Percentiles rank a stretch among this genome's conserved stretches.
Conservation (phyloP, 2,888 invertebrate species). For the Brenthis daphne region DNA sequence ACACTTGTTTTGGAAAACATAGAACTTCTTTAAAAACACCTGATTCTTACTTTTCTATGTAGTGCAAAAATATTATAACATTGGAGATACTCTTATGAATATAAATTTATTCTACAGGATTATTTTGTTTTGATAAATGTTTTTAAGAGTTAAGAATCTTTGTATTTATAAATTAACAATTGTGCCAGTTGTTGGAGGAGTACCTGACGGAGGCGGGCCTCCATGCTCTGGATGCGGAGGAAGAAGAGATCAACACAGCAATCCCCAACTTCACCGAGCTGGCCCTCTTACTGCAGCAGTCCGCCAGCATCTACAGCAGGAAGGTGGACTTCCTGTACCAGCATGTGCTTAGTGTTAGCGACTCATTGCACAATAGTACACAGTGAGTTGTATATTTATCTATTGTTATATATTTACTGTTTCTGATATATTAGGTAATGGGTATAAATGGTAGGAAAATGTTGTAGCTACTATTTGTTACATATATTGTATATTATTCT, state of each 20-base stretch:
- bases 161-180: background rate
- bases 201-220: slow-evolving; percentile 80
- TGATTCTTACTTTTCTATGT: too few species aligned
- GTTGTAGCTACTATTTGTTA: background rate
- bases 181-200: slow-evolving; percentile 77
- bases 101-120: background rate
- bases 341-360: slow-evolving; percentile 64
- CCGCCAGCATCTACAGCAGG: slow-evolving; percentile 86
- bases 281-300: slow-evolving; percentile 89
- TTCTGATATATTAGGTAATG: background rate
- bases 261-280: slow-evolving; percentile 88
- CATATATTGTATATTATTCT: too few species aligned
- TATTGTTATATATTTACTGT: background rate
- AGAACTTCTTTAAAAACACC: too few species aligned
- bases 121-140: background rate
- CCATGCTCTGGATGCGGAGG: slow-evolving; percentile 57
- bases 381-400: slow-evolving; percentile 46
- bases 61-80: too few species aligned
- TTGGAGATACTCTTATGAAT: background rate
- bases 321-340: slow-evolving; percentile 86
- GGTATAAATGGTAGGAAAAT: background rate
- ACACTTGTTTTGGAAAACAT: too few species aligned
- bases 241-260: slow-evolving; percentile 33
- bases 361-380: slow-evolving; percentile 55
- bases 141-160: background rate